Conservation (phyloP, 1,140 invertebrate species). For the Drosophila orena region DNA sequence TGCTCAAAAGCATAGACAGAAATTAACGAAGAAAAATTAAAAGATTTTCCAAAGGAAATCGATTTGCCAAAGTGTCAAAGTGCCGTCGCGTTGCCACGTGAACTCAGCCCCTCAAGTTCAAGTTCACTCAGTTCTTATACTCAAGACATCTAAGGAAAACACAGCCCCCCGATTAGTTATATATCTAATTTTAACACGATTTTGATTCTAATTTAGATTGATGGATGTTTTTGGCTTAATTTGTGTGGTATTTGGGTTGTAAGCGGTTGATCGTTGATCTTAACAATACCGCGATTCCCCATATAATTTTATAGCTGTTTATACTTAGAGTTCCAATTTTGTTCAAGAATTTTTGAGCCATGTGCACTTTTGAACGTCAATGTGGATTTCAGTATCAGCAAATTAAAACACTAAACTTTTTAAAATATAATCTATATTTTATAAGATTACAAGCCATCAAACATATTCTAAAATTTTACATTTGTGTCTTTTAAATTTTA, state of each 20-base stretch:
- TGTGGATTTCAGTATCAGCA: neutral
- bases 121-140: conserved; percentile 51
- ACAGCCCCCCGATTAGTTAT: conserved; percentile 19
- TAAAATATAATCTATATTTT: no score
- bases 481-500: neutral
- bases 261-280: conserved; percentile 15
- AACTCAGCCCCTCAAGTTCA: conserved; percentile 70
- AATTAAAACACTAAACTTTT: no score
- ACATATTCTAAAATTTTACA: neutral
- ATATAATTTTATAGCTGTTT: conserved; percentile 37
- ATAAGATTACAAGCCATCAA: no score
- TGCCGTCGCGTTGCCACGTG: conserved; percentile 38
- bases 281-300: neutral
- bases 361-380: conserved; percentile 14
- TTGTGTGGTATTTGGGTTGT: conserved; percentile 8
- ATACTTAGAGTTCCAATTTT: conserved; percentile 11
- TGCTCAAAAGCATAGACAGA: conserved; percentile 16
- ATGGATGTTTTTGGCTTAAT: conserved; percentile 51
- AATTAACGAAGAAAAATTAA: conserved; percentile 17
- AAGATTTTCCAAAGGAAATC: conserved; percentile 52
- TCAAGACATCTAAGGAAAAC: conserved; percentile 15
- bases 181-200: conserved; percentile 35
- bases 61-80: conserved; percentile 77
- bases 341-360: conserved; percentile 17
- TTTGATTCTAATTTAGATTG: conserved; percentile 57